These are phyloP conservation scores for Xerus rutilus DNA, from an alignment of 2,797 vertebrate genomes.

Conservation along the genomic window DNA sequence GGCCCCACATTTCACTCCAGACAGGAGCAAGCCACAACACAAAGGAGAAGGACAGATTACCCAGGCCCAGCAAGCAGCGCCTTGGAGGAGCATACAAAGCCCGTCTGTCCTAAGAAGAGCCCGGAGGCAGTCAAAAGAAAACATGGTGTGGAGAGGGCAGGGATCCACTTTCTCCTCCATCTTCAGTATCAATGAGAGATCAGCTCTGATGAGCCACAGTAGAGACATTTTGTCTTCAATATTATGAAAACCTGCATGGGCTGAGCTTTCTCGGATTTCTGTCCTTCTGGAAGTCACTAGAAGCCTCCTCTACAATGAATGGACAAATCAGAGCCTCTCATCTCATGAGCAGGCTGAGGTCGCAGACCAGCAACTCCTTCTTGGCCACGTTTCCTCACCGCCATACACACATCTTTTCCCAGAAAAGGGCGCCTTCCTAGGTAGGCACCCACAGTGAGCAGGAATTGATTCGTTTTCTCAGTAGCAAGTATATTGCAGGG, in stretches of 20 bases:
- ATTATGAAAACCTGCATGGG: not conserved
- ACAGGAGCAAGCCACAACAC: not conserved
- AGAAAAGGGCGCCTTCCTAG: not conserved
- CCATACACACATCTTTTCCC: not conserved
- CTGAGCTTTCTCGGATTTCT: conserved; percentile 1
- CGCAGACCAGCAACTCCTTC: not conserved
- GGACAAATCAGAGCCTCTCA: accelerated
- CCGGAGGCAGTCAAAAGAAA: not conserved
- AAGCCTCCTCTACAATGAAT: not conserved
- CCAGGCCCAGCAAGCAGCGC: not conserved
- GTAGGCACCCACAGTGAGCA: accelerated
- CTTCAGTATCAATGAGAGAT: not conserved
- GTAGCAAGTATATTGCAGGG: not conserved
- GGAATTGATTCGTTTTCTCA: not conserved
- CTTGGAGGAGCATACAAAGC: not conserved
- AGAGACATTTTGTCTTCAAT: not conserved
- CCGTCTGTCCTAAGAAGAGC: not conserved
- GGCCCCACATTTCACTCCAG: conserved; percentile 59
- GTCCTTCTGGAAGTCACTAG: not conserved
- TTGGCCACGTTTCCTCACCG: not conserved
- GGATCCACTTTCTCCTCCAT: not conserved
- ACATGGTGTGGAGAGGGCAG: accelerated
- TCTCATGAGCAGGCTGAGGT: not conserved
- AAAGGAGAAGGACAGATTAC: not conserved
- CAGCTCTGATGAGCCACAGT: not conserved